These are phyloP conservation scores for Halcyon chelicuti DNA, from an alignment of 2,797 vertebrate genomes.

Conservation along the genomic window DNA sequence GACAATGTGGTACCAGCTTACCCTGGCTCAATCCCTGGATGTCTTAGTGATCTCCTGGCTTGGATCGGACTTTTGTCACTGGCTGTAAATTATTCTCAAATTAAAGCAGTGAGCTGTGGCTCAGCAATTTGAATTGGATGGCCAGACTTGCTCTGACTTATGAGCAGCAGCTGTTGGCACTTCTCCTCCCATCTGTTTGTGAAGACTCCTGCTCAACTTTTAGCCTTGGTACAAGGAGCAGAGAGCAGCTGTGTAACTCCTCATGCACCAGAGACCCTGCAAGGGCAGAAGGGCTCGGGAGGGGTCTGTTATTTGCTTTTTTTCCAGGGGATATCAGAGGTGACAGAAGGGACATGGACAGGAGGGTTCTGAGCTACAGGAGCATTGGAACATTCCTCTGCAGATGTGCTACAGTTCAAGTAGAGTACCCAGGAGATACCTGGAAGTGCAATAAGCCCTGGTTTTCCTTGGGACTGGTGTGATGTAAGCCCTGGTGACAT, in stretches of 20 bases:
- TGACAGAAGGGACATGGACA: accelerated
- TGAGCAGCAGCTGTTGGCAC: not conserved
- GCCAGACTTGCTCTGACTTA: not conserved
- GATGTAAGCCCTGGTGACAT: not conserved
- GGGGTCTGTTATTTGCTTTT: not conserved
- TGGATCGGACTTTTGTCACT: not conserved
- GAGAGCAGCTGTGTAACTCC: not conserved
- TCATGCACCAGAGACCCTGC: not conserved
- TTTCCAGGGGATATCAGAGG: not conserved
- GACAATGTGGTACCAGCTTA: not conserved
- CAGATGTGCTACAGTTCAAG: not conserved
- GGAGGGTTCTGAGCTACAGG: not conserved
- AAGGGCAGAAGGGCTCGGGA: not conserved
- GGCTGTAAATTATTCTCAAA: not conserved
- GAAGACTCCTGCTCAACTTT: not conserved
- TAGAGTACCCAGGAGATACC: not conserved
- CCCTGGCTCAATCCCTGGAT: not conserved
- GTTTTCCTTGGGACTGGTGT: not conserved
- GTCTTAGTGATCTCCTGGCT: not conserved
- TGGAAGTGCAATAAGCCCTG: not conserved
- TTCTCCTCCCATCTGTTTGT: not conserved
- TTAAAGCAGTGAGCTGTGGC: not conserved
- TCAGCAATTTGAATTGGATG: not conserved
- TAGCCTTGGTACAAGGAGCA: not conserved
- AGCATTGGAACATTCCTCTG: not conserved